A percentile compares a stretch with the other conserved stretches of the same genome.
These are phyloP conservation scores for Mesochorus sp. DNA, from an alignment of 2,888 invertebrate genomes.

Conservation along the genomic window DNA sequence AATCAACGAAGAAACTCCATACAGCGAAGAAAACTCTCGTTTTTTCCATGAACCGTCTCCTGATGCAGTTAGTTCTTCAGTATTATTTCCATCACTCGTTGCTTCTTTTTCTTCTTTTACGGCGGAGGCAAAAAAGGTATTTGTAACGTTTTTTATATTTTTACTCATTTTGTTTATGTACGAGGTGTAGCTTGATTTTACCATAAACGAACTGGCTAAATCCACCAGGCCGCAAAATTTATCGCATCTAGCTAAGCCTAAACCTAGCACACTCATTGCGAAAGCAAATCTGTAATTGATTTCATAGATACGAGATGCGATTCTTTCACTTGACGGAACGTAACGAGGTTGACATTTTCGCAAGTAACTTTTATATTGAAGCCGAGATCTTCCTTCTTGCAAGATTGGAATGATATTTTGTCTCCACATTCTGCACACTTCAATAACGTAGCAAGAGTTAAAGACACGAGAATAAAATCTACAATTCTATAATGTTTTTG, in stretches of 20 bases:
- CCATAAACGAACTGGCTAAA: constrained; percentile 48
- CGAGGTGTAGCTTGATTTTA: constrained; percentile 49
- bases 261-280: constrained; percentile 61
- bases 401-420: constrained; percentile 54
- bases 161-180: constrained; percentile 38
- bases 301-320: constrained; percentile 58
- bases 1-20: constrained; percentile 51
- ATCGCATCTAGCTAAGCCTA: constrained; percentile 60
- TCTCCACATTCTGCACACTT: constrained; percentile 59
- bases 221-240: constrained; percentile 62
- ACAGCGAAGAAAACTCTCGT: constrained; percentile 47
- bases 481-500: constrained; percentile 52
- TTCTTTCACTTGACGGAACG: constrained; percentile 62
- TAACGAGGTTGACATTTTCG: constrained; percentile 54
- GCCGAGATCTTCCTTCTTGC: constrained; percentile 58
- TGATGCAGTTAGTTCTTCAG: too few species aligned
- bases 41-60: constrained; percentile 54
- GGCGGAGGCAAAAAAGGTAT: constrained; percentile 44
- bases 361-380: constrained; percentile 55
- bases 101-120: constrained; percentile 55
- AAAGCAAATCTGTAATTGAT: constrained; percentile 66
- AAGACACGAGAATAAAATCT: constrained; percentile 47
- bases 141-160: constrained; percentile 42
- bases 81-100: constrained; percentile 45
- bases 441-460: constrained; percentile 57